Evolutionary conservation across 2,888 invertebrate genomes (phyloP), one percentile per base, ranked within the genome.

Genomic region (Ophion slaviceki): DNA sequence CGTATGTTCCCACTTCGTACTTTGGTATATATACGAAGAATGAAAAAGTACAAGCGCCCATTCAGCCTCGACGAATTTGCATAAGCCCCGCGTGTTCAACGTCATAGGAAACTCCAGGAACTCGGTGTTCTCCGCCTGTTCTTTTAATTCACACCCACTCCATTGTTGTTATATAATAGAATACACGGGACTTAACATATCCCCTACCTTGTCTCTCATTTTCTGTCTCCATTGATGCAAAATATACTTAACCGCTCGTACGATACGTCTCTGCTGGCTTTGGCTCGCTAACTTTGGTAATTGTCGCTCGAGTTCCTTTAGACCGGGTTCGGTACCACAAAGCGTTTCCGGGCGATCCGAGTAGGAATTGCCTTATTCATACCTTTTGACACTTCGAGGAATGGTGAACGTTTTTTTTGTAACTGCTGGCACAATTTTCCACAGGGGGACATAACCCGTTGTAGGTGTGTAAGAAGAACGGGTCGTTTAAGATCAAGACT

Each of bases 11-110:
- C 67, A 67, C 77, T 61, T 80, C 47, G 82, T 82, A 47, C 59
- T 24, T 77, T 79, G 20, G 64, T 36, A 77, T 74, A 59, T 47
- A 36, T 40, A 78, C 36, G 47, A 10, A 61, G 20, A 45, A 71
- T 10, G 24, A 61, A 53, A 53, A 71, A 61, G 64, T 47, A 66
- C 47, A 32, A 68, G 24, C 79, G 80, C 62, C 70, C 59, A 14
- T 70, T 82, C 67, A 74, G 79, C 36, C 84, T 78, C 81, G 72
- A 75, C 75, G 66, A 82, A 89, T 91, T 91, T 89, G 89, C 91
- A 91, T 91, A 91, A 91, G 87, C 87, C 87, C 61, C 68, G 64
- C 67, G 47, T 81, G 71, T 32, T 36, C 59, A 72, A 80, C 77
- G 66, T 77, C 78, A 45, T 20, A n/a, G 47, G 32, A 82, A 79